Percentiles rank a stretch among this genome's conserved stretches.
These are phyloP conservation scores for Latrodectus hesperus DNA, from an alignment of 2,888 invertebrate species.

Conservation along the genomic window DNA sequence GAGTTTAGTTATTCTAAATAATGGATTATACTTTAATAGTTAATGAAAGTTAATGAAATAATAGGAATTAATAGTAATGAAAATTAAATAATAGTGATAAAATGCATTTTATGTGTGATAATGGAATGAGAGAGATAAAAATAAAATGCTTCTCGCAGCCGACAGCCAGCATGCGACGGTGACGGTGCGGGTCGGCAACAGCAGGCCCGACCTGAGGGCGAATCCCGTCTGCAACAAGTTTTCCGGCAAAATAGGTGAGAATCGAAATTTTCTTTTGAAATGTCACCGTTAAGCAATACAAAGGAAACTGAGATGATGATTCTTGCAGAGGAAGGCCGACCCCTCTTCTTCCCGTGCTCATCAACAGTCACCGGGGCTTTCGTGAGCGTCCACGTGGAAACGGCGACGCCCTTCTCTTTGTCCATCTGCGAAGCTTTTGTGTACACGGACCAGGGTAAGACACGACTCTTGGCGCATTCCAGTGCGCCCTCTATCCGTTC, in stretches of 20 bases:
- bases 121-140: too few species aligned
- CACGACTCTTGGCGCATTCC: too few species aligned
- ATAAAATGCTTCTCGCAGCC: constrained; percentile 38
- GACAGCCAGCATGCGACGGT: constrained; percentile 84
- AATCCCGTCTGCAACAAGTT: constrained; percentile 94
- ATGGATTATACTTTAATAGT: too few species aligned
- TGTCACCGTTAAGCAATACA: too few species aligned
- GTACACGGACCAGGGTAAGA: constrained; percentile 85
- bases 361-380: constrained; percentile 96
- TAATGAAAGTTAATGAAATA: too few species aligned
- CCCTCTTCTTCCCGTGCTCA: constrained; percentile 92
- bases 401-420: constrained; percentile 84
- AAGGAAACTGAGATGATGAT: background rate
- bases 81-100: too few species aligned
- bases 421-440: constrained; percentile 95
- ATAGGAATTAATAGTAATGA: too few species aligned
- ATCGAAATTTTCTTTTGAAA: too few species aligned
- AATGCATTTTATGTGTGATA: too few species aligned
- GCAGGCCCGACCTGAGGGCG: constrained; percentile 90
- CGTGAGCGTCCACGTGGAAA: constrained; percentile 91
- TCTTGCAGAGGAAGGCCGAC: constrained; percentile 85
- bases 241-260: constrained; percentile 74
- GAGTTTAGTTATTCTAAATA: too few species aligned
- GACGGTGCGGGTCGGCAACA: constrained; percentile 92
- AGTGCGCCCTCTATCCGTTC: too few species aligned